Percentiles rank a stretch among this genome's conserved stretches.
Evolutionary conservation across 53 echinoderm and acorn worm species (phyloP).

Genomic region (Holothuria leucospilota): DNA sequence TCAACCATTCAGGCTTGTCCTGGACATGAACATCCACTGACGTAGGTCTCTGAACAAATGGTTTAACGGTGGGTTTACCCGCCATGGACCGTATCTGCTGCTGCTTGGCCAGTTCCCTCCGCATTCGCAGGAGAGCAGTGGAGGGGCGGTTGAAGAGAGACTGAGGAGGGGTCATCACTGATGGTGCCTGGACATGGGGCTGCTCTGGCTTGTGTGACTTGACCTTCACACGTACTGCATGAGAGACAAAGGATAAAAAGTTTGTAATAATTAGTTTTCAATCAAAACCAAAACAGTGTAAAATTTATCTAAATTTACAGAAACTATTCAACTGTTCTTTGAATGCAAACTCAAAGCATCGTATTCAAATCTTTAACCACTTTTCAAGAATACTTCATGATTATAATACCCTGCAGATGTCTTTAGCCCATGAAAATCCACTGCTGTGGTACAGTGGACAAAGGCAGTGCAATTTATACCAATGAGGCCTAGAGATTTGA

Average conservation of each 20-base stretch:
- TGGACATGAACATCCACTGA: constrained; percentile 58
- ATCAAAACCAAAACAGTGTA: no score
- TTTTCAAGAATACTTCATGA: no score
- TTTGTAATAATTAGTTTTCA: not conserved
- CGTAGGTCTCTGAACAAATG: constrained; percentile 75
- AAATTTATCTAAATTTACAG: no score
- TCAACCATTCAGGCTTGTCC: constrained; percentile 94
- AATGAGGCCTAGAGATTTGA: no score
- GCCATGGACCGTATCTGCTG: constrained; percentile 88
- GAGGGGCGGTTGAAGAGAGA: constrained; percentile 99
- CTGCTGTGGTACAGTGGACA: no score
- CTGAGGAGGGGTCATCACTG: constrained; percentile 87
- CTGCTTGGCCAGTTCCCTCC: constrained; percentile 91
- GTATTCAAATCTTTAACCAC: no score
- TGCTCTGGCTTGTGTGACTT: constrained; percentile 84
- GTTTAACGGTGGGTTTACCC: constrained; percentile 89
- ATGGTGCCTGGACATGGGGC: constrained; percentile 62
- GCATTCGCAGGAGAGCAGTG: constrained; percentile 86
- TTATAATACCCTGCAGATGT: no score
- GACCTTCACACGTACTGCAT: constrained; percentile 70
- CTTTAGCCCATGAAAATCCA: no score
- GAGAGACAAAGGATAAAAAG: not conserved
- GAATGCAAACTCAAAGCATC: no score
- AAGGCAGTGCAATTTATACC: no score
- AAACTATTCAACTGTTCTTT: no score